Conservation (phyloP, 2,888 invertebrate species). For the Malthinus seriepunctatus region DNA sequence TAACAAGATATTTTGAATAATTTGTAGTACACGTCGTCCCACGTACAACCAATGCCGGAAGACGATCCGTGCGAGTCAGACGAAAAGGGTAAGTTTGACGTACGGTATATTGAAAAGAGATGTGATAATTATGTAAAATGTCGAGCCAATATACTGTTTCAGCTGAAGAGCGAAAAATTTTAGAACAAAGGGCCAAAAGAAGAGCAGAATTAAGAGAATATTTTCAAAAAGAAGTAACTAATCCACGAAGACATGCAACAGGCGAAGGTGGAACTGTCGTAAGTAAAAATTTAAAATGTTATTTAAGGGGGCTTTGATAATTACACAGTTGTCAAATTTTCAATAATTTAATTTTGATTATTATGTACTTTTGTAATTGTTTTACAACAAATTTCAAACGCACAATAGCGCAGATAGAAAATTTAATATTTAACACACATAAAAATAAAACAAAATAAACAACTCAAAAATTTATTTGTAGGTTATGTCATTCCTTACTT, state of each 20-base stretch:
- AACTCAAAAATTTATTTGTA: no score
- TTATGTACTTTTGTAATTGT: no score
- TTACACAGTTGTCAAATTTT: no score
- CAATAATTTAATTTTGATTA: no score
- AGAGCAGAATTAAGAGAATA: slow-evolving; percentile 67
- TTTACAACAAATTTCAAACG: no score
- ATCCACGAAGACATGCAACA: slow-evolving; percentile 72
- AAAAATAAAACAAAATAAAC: no score
- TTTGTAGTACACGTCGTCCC: no score
- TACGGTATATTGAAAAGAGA: background rate
- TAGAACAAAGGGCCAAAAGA: slow-evolving; percentile 64
- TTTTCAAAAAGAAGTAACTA: slow-evolving; percentile 69
- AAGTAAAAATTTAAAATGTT: slow-evolving; percentile 52
- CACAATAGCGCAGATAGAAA: no score
- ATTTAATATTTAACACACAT: no score
- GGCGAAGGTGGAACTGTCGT: slow-evolving; percentile 73
- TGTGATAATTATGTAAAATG: slow-evolving; percentile 44
- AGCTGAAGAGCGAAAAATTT: slow-evolving; percentile 56
- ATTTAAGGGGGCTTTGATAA: background rate
- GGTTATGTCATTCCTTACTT: background rate
- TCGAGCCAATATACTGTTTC: slow-evolving; percentile 59
- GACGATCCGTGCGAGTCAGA: background rate
- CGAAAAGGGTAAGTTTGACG: slow-evolving; percentile 1
- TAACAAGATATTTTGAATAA: no score
- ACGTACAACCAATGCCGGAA: background rate